Evolutionary conservation across 2,797 vertebrate species (phyloP), one percentile per base, ranked within the genome.

Genomic region (Pogonophryne albipinna): DNA sequence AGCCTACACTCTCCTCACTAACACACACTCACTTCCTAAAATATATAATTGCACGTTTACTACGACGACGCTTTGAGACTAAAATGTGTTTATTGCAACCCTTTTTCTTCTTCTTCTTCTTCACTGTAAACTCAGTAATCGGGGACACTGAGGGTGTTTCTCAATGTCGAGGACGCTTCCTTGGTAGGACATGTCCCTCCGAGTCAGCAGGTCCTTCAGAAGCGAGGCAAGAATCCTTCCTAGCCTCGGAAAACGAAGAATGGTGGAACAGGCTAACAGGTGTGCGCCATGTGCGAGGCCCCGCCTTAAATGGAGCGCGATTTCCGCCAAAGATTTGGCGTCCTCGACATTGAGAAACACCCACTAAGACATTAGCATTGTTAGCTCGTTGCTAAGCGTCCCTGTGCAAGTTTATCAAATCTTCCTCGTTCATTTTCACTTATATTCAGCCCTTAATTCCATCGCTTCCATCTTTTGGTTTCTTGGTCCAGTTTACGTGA

Each of bases 311-410:
- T 27, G 23, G 23, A 27, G 23, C 23, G n/a, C n/a, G n/a, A n/a
- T n/a, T n/a, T n/a, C n/a, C n/a, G 23, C 23, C 23, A 27, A 27
- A 27, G 0, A 27, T 27, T 27, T 27, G 23, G 27, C 27, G 4
- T 27, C 27, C 1, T 27, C 27, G 27, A 27, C 27, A 27, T 27
- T 27, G 27, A 27, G 27, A 27, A 27, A 27, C 27, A 27, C 27
- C 84, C 73, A 66, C 31, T 44, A 66, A 56, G 44, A 76, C 59
- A 84, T 66, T 80, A 75, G 56, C 78, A 58, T 86, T 27, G 66
- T 80, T 31, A 87, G 76, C 85, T 90, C 82, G 88, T 91, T 91
- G 91, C 90, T 91, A 90, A 89, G 88, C 83, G 91, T 88, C 88
- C 89, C 91, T 89, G 90, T 92, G 89, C 90, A 90, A 85, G 77